Evolutionary conservation across 2,113 vertebrate species (phyloP).

Genomic region (Petroica traversi): DNA sequence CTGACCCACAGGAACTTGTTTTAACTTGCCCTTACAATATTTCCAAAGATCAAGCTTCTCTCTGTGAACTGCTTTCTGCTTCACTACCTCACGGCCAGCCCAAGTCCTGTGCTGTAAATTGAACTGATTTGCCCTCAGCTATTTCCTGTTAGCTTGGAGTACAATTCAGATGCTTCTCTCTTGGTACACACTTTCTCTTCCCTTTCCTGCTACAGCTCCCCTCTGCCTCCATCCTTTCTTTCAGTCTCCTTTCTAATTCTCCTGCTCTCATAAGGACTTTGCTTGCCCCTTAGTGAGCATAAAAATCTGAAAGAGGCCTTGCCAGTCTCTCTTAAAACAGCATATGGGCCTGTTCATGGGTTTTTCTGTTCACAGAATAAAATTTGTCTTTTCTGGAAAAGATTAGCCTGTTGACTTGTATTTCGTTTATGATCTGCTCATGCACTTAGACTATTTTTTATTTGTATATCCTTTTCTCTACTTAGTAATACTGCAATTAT

Average conservation of each 20-base stretch:
- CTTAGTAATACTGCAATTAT: not conserved
- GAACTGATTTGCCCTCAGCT: not conserved
- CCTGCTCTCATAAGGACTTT: not conserved
- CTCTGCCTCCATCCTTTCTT: not conserved
- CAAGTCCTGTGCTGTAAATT: not conserved
- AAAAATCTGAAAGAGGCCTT: not conserved
- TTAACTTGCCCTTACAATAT: not conserved
- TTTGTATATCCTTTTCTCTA: not conserved
- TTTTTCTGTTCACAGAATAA: not conserved
- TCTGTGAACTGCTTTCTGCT: not conserved
- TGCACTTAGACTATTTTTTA: not conserved
- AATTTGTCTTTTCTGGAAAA: not conserved
- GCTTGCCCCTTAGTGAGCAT: not conserved
- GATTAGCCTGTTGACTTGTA: not conserved
- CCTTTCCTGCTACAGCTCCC: not conserved
- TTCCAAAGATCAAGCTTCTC: not conserved
- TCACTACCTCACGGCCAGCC: not conserved
- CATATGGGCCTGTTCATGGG: not conserved
- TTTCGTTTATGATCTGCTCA: not conserved
- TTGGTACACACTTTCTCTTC: not conserved
- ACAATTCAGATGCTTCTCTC: not conserved
- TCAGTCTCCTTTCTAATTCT: not conserved
- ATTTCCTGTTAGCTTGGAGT: not conserved
- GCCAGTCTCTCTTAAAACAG: not conserved
- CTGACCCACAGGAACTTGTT: not conserved